Percentiles rank a stretch among this genome's conserved stretches.
phyloP scores from a whole-genome alignment of 1,140 invertebrate genomes.

The Sminthurides bifidus region DNA sequence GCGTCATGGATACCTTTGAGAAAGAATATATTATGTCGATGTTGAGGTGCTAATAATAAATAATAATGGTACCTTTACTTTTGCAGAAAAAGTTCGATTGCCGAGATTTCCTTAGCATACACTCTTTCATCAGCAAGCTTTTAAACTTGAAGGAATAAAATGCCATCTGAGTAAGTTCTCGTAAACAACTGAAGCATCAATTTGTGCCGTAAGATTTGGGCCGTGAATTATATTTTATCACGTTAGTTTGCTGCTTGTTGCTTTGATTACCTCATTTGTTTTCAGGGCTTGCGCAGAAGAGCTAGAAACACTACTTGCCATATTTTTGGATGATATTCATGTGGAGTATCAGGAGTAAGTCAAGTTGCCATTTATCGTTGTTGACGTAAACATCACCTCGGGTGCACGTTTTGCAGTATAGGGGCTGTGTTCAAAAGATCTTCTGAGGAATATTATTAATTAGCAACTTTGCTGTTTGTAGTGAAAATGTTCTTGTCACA shows the following conservation, averaged over 20 bases:
- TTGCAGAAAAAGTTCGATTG: no score
- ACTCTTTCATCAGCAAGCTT: not conserved
- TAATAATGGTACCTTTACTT: no score
- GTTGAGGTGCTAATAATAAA: no score
- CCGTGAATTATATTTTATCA: not conserved
- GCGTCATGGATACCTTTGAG: no score
- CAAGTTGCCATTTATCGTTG: no score
- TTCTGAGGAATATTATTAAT: no score
- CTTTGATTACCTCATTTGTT: slow-evolving; percentile 11
- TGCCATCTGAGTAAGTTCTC: slow-evolving; percentile 23
- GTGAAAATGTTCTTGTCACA: slow-evolving; percentile 32
- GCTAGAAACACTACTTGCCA: slow-evolving; percentile 34
- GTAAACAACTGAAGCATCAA: not conserved
- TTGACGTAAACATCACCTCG: no score
- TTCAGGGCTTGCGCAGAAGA: slow-evolving; percentile 30
- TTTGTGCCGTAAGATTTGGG: not conserved
- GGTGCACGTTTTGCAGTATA: no score
- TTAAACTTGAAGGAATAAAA: not conserved
- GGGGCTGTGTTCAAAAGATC: no score
- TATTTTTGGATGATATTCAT: slow-evolving; percentile 34
- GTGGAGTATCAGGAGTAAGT: slow-evolving; percentile 21
- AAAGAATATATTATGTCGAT: no score
- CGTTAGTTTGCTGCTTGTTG: not conserved
- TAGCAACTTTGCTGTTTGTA: slow-evolving; percentile 20
- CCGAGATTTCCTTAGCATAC: no score